Conservation (phyloP, 2,797 vertebrate genomes). For the Aratinga solstitialis region DNA sequence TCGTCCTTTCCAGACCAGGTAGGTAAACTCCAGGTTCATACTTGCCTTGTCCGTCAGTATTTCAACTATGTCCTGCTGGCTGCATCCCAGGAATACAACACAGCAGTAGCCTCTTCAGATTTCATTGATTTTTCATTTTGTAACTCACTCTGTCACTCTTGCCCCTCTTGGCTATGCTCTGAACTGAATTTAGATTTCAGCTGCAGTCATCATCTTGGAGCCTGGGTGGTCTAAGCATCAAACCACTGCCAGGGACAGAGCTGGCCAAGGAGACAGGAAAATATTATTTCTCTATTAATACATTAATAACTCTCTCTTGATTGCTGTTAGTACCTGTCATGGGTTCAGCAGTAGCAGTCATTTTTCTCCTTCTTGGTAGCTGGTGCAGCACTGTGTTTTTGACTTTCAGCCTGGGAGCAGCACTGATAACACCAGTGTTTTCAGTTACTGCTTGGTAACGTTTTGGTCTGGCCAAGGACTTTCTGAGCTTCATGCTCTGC, state of each 20-base stretch:
- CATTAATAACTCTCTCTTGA: not conserved
- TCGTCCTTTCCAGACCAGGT: not conserved
- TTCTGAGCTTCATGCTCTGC: too few relatives aligned
- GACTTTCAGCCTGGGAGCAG: too few relatives aligned
- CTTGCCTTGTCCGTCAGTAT: not conserved
- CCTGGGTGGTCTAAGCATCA: not conserved
- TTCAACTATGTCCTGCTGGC: not conserved
- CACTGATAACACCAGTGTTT: too few relatives aligned
- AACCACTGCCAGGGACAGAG: not conserved
- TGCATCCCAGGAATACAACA: not conserved
- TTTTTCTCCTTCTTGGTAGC: too few relatives aligned
- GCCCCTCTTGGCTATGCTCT: not conserved
- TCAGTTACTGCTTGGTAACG: too few relatives aligned
- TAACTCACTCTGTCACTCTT: not conserved
- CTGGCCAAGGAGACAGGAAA: not conserved
- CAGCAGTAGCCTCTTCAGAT: not conserved
- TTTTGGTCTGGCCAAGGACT: too few relatives aligned
- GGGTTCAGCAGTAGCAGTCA: too few relatives aligned
- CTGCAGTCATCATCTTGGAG: not conserved
- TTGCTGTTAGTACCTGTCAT: not conserved
- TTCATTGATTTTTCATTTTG: accelerated
- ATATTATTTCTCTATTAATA: not conserved
- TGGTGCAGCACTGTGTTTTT: too few relatives aligned
- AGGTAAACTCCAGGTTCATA: not conserved
- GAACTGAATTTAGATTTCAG: not conserved